Conservation (phyloP, 2,113 vertebrate genomes). For the Psilopsiagon aymara region DNA sequence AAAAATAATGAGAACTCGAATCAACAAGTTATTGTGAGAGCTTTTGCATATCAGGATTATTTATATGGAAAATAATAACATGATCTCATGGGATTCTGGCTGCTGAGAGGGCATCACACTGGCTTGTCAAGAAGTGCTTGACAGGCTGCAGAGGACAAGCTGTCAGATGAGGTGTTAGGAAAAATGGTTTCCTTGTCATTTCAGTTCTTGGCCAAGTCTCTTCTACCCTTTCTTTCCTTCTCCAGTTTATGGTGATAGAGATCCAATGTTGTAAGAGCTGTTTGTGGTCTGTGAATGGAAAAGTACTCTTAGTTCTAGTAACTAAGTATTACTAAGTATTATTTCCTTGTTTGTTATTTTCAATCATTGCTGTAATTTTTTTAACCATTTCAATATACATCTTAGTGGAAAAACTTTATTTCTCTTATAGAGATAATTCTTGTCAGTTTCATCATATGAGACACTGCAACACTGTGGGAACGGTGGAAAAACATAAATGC, state of each 20-base stretch:
- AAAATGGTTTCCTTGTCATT: neutral
- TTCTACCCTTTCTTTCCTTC: conserved; percentile 1
- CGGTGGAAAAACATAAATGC: neutral
- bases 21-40: neutral
- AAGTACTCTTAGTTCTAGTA: neutral
- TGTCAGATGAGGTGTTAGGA: neutral
- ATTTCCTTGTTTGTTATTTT: neutral
- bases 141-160: neutral
- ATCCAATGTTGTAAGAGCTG: conserved; percentile 13
- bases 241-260: neutral
- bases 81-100: neutral
- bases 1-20: neutral
- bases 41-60: neutral
- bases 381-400: neutral
- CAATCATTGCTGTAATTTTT: neutral
- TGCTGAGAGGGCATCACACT: neutral
- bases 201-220: neutral
- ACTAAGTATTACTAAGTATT: neutral
- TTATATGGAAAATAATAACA: neutral
- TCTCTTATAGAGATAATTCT: neutral
- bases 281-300: conserved; percentile 33
- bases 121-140: neutral
- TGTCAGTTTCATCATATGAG: neutral
- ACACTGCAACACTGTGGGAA: neutral
- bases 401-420: neutral